A percentile compares a stretch with the other conserved stretches of the same genome.
These are phyloP conservation scores for Schizotus pectinicornis DNA, from an alignment of 2,888 invertebrate species.

Conservation along the genomic window DNA sequence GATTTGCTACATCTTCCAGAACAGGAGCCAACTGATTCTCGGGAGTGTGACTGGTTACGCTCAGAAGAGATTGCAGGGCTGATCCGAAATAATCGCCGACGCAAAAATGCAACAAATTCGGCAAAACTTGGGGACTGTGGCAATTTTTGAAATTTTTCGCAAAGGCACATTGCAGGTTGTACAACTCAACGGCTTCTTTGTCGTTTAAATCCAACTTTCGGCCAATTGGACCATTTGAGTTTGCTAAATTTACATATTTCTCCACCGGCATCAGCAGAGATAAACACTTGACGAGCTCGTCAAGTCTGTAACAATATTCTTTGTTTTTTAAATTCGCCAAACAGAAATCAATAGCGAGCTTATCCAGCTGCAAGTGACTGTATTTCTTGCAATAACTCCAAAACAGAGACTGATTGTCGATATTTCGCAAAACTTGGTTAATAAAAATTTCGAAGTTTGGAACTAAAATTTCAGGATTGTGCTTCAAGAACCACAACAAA, in stretches of 20 bases:
- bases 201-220: not conserved
- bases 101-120: not conserved
- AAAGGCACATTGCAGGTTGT: not conserved
- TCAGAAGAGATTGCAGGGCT: not conserved
- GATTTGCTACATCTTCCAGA: not conserved
- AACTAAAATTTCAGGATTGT: not conserved
- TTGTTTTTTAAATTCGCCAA: not conserved
- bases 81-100: conserved; percentile 6
- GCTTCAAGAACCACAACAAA: not conserved
- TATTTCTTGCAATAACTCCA: not conserved
- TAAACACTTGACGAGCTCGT: not conserved
- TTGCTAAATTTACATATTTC: not conserved
- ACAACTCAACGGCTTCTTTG: not conserved
- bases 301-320: no score
- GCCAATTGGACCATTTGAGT: not conserved
- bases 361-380: not conserved
- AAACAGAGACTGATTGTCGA: not conserved
- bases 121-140: not conserved
- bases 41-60: not conserved
- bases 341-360: not conserved
- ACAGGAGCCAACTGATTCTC: not conserved
- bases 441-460: no score
- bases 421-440: no score
- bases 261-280: not conserved
- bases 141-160: not conserved